Evolutionary conservation across 2,797 vertebrate species (phyloP).

Genomic region (Eulemur mongoz): DNA sequence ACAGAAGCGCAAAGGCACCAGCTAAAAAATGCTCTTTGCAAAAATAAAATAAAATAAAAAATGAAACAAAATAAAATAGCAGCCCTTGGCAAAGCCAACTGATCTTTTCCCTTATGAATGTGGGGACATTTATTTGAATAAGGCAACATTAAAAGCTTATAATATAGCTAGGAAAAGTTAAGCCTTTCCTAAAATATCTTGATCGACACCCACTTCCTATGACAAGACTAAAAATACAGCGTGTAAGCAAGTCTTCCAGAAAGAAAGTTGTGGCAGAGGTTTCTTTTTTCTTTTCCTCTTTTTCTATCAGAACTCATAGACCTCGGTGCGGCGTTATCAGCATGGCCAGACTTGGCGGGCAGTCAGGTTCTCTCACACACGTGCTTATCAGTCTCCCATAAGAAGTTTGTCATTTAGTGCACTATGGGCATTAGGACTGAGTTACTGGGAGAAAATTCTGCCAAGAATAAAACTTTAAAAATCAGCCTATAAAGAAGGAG

Average conservation of each 20-base stretch:
- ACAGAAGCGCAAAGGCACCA: not conserved
- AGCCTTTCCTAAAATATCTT: slow-evolving; percentile 73
- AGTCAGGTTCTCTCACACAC: slow-evolving; percentile 59
- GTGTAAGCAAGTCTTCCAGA: slow-evolving; percentile 61
- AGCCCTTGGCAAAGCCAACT: slow-evolving; percentile 4
- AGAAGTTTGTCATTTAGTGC: slow-evolving; percentile 64
- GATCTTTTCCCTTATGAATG: not conserved
- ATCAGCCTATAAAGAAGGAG: slow-evolving; percentile 49
- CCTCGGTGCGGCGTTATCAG: slow-evolving; percentile 64
- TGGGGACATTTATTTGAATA: slow-evolving; percentile 60
- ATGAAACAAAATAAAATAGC: slow-evolving; percentile 26
- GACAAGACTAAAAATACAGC: slow-evolving; percentile 77
- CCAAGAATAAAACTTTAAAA: slow-evolving; percentile 42
- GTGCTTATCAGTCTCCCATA: slow-evolving; percentile 77
- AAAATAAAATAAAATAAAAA: not conserved
- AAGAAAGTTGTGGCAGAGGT: not conserved
- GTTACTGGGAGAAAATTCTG: slow-evolving; percentile 49
- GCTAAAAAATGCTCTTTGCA: slow-evolving; percentile 23
- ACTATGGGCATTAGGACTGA: slow-evolving; percentile 68
- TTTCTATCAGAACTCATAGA: slow-evolving; percentile 64
- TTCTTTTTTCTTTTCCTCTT: not conserved
- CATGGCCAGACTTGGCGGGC: slow-evolving; percentile 66
- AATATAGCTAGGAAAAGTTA: slow-evolving; percentile 62
- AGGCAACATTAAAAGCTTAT: slow-evolving; percentile 69
- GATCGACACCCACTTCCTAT: slow-evolving; percentile 57